Evolutionary conservation across 1,140 invertebrate species (phyloP), one percentile per base, ranked within the genome.

Genomic region (Anastrepha obliqua): DNA sequence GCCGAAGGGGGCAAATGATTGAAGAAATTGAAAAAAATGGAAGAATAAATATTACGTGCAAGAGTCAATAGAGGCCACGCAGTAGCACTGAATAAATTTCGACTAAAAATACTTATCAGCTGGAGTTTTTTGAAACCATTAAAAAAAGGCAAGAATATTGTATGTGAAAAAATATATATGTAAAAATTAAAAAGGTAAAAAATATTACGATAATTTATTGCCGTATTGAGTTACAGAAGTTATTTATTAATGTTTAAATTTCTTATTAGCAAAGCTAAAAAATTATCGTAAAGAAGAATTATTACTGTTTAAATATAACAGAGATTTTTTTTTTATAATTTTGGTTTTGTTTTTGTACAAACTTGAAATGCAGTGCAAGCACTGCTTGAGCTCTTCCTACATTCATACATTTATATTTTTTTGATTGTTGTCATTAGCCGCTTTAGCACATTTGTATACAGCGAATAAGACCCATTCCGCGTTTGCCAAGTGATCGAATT

Each of bases 71-170:
- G 44, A 44, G 39, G 15, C 39, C 67, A 47, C 9, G 44, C 74
- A 11, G 74, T 55, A 81, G 74, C 7, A n/a, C 6, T 81, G 55
- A 81, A 81, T 29, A 81, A 81, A 81, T 81, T 13, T 55, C 17
- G 51, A n/a, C 51, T 81, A 20, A 29, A 74, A 81, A 20, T n/a
- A 81, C 74, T 55, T 55, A 51, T 55, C 74, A 81, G 47, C 74
- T 20, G 8, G 44, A 15, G 74, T 5, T 67, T 67, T 67, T 39
- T 4, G 60, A 5, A 62, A 17, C 15, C 3, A n/a, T 62, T 13
- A 13, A 62, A 62, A 62, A 62, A 62, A n/a, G 17, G 6, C 55
- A 81, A 29, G 11, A n/a, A 15, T 55, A 55, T 20, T 81, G 2
- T 55, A 47, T 55, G 29, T 29, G 29, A 81, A 47, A 47, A 42